A percentile compares a stretch with the other conserved stretches of the same genome.
Conservation (phyloP, 2,113 vertebrate species). For the Hiodon alosoides region DNA sequence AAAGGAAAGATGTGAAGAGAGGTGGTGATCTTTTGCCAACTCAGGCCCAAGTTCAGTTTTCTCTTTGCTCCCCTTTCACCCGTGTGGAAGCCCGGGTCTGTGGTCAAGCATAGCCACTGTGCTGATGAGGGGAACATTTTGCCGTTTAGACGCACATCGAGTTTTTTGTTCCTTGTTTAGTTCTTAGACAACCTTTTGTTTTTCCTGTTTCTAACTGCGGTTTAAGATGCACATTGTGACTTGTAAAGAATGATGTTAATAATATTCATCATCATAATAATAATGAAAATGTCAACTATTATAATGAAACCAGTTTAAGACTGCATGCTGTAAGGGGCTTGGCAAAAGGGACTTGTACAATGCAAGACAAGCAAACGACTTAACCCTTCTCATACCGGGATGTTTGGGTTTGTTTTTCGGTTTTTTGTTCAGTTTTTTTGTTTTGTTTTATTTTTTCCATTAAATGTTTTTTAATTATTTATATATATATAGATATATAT, state of each 20-base stretch:
- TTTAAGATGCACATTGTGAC: conserved; percentile 49
- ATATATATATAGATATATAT: conserved; percentile 21
- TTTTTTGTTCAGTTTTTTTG: neutral
- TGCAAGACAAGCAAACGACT: conserved; percentile 10
- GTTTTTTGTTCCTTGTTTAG: neutral
- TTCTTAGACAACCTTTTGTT: conserved; percentile 11
- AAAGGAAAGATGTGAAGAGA: neutral
- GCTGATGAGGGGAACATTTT: conserved; percentile 23
- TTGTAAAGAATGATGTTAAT: conserved; percentile 29
- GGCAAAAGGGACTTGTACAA: conserved; percentile 30
- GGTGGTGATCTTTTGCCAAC: neutral
- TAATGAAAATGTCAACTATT: conserved; percentile 5
- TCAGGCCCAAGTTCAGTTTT: conserved; percentile 6
- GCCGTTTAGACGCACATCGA: neutral
- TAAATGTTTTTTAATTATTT: conserved; percentile 22
- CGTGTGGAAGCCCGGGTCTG: neutral
- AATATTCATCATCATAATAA: conserved; percentile 3
- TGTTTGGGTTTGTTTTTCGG: conserved; percentile 20
- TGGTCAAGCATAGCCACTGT: neutral
- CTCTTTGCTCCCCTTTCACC: neutral
- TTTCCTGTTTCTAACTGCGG: conserved; percentile 46
- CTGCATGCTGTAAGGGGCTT: conserved; percentile 47
- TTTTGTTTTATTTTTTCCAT: conserved; percentile 11
- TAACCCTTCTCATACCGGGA: conserved; percentile 15
- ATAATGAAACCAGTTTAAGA: conserved; percentile 15